These are phyloP conservation scores for Drosophila kanapiae DNA, from an alignment of 1,140 invertebrate species.

Conservation along the genomic window DNA sequence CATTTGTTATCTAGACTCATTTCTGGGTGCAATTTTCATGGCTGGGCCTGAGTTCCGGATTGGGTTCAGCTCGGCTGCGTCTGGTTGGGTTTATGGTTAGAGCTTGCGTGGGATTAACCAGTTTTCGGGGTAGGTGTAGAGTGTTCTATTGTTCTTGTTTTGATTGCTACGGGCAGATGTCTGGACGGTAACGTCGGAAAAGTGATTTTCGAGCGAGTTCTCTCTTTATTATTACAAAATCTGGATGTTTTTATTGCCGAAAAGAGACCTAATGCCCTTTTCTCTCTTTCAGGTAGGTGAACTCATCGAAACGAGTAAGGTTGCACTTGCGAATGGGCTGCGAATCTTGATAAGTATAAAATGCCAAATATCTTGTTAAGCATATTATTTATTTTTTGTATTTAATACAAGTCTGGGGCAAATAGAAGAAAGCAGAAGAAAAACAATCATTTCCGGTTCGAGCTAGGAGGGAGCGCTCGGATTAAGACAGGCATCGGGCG, in stretches of 20 bases:
- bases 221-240: background rate
- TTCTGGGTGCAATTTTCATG: constrained; percentile 69
- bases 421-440: constrained; percentile 8
- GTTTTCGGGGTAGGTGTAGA: constrained; percentile 16
- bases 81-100: constrained; percentile 60
- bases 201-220: background rate
- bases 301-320: background rate
- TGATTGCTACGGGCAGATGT: constrained; percentile 73
- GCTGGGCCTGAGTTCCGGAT: constrained; percentile 45
- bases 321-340: background rate
- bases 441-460: constrained; percentile 68
- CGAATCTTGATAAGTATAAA: constrained; percentile 9
- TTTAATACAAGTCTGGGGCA: constrained; percentile 13
- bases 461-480: constrained; percentile 14
- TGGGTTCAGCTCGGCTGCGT: constrained; percentile 38
- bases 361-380: no score
- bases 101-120: constrained; percentile 69
- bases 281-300: constrained; percentile 44
- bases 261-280: constrained; percentile 4
- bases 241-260: background rate
- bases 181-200: constrained; percentile 42
- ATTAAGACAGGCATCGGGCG: constrained; percentile 60
- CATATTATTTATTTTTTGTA: background rate
- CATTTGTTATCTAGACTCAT: constrained; percentile 66
- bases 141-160: constrained; percentile 66